Base-by-base conservation (phyloP, 92 coral and sea anemone genomes). In the Umimayanthus kanabou region DNA sequence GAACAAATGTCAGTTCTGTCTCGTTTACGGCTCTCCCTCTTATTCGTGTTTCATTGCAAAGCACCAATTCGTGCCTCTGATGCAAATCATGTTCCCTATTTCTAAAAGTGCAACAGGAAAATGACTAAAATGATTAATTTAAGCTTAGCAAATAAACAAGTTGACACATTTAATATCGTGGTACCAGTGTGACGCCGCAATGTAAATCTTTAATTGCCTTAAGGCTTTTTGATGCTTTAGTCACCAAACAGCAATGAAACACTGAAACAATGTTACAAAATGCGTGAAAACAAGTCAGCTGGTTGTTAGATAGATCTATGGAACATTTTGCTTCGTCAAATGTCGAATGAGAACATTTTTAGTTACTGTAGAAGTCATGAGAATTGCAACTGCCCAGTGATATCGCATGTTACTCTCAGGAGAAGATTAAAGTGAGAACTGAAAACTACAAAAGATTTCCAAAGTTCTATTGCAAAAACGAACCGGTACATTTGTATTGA, bases 181-280 rank as follows among this genome's bases (percentile, higher is more conserved):
- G 87, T 83, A 78, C 87, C 87, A 70, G 65, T 7, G n/a, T 42
- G 87, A 83, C 87, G 78, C 64, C 47, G 67, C 66, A 16, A 83
- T 26, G 67, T 28, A 83, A 83, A 83, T 83, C 78, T 47, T 42
- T 83, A 45, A 83, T 70, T 83, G 78, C 78, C 78, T 80, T 55
- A 37, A 80, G 61, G 28, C 71, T 8, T 80, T 80, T 80, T 80
- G 22, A 22, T 9, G n/a, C 29, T 45, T 20, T 70, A 45, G n/a
- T 69, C 29, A 70, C 77, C 78, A 45, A 73, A 83, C 86, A 82
- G 39, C 58, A 77, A 67, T 81, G 84, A 81, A 81, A 81, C 76
- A 25, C 77, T 83, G 87, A 83, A 83, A 83, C 67, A 65, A 57
- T 26, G 77, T 45, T 26, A 83, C 67, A 71, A 47, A 39, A 42